Evolutionary conservation across 2,113 vertebrate genomes (phyloP).

Genomic region (Ellobius talpinus): DNA sequence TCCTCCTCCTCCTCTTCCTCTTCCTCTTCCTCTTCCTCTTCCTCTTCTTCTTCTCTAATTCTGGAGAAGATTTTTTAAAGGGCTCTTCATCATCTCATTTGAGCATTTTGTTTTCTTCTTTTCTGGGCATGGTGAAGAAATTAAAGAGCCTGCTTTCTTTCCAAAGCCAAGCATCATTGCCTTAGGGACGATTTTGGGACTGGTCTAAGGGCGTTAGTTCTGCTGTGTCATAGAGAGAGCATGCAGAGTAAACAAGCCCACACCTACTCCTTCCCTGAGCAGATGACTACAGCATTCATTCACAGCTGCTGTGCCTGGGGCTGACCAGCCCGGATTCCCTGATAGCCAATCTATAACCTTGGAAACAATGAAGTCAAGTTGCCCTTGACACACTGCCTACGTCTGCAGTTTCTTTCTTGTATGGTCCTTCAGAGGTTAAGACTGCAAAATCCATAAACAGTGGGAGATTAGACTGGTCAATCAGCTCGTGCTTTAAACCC

Average conservation of each 20-base stretch:
- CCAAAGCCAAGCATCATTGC: conserved; percentile 76
- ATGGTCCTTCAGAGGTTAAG: background rate
- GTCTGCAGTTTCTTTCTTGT: background rate
- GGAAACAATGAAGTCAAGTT: conserved; percentile 82
- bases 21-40: background rate
- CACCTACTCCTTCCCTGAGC: background rate
- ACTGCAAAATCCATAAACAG: background rate
- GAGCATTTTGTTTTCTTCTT: conserved; percentile 76
- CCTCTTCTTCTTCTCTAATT: background rate
- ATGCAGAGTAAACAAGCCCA: conserved; percentile 77
- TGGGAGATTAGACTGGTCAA: background rate
- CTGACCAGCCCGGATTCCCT: conserved; percentile 37
- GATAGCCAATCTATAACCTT: conserved; percentile 68
- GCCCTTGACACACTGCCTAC: background rate
- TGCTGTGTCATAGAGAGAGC: conserved; percentile 78
- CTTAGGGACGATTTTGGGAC: conserved; percentile 79
- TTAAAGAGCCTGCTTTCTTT: conserved; percentile 83
- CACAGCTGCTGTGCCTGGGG: background rate
- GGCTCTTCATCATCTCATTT: conserved; percentile 57
- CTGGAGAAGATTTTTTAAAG: conserved; percentile 48
- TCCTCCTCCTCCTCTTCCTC: no score
- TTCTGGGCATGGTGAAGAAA: conserved; percentile 80
- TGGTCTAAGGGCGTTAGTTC: conserved; percentile 67
- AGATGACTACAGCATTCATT: conserved; percentile 77
- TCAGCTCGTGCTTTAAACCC: background rate